Conservation (phyloP, 2,797 vertebrate genomes). For the Bothrops alternatus region DNA sequence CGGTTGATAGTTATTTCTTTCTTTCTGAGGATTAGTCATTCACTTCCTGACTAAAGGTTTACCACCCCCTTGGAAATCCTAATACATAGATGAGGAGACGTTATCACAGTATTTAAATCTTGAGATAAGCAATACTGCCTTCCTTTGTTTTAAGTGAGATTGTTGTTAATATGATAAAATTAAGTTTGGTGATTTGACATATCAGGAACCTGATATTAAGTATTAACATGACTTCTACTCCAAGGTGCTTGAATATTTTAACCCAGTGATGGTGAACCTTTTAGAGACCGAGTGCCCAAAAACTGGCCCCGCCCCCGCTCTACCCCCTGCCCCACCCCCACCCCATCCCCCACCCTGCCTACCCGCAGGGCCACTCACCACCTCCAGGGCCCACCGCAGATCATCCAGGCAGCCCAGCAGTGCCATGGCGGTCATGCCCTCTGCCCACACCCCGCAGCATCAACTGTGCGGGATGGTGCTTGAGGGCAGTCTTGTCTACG, state of each 20-base stretch:
- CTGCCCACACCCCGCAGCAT: too few relatives aligned
- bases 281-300: too few relatives aligned
- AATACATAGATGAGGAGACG: conserved; percentile 38
- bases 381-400: too few relatives aligned
- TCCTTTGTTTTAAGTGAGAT: conserved; percentile 28
- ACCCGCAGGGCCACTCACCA: too few relatives aligned
- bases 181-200: not conserved
- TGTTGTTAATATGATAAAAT: not conserved
- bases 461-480: too few relatives aligned
- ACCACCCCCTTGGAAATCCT: conserved; percentile 43
- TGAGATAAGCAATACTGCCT: conserved; percentile 56
- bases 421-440: too few relatives aligned
- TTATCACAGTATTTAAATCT: conserved; percentile 42
- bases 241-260: not conserved
- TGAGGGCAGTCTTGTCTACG: too few relatives aligned
- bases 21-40: conserved; percentile 59
- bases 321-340: too few relatives aligned
- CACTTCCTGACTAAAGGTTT: conserved; percentile 54
- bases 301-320: too few relatives aligned
- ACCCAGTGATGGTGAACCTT: not conserved
- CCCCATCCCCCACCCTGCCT: too few relatives aligned
- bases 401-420: too few relatives aligned
- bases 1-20: conserved; percentile 16
- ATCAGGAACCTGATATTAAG: not conserved
- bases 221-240: not conserved